Evolutionary conservation across 2,888 invertebrate genomes (phyloP).

Genomic region (Mimachlamys varia): DNA sequence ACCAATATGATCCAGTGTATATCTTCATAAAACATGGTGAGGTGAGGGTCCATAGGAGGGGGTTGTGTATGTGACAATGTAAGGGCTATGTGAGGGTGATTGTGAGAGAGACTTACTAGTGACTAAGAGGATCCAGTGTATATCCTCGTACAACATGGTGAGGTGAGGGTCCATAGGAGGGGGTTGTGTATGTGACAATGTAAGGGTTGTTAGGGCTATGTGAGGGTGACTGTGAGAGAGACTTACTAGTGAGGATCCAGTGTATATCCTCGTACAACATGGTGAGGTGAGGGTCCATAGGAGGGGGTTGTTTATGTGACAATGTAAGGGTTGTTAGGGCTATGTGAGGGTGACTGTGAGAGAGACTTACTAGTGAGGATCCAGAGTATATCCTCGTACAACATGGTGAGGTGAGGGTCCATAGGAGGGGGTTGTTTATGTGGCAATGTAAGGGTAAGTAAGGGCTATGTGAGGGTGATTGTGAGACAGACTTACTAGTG

Average conservation of each 20-base stretch:
- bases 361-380: slow-evolving; percentile 85
- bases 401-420: slow-evolving; percentile 82
- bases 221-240: slow-evolving; percentile 39
- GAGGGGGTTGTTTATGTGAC: slow-evolving; percentile 59
- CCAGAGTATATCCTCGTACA: slow-evolving; percentile 96
- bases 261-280: slow-evolving; percentile 93
- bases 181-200: slow-evolving; percentile 45
- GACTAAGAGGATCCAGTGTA: slow-evolving; percentile 94
- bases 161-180: slow-evolving; percentile 74
- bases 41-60: slow-evolving; percentile 55
- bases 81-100: not conserved
- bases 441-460: slow-evolving; percentile 64
- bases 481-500: slow-evolving; percentile 75
- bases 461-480: not conserved
- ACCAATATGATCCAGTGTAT: slow-evolving; percentile 90
- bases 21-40: slow-evolving; percentile 91
- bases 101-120: slow-evolving; percentile 75
- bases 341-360: no score
- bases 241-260: slow-evolving; percentile 88
- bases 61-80: slow-evolving; percentile 57
- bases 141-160: slow-evolving; percentile 90
- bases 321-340: not conserved
- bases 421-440: slow-evolving; percentile 59
- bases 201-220: not conserved
- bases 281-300: slow-evolving; percentile 82